These are phyloP conservation scores for Artibeus lituratus DNA, from an alignment of 2,797 vertebrate species.

Conservation along the genomic window DNA sequence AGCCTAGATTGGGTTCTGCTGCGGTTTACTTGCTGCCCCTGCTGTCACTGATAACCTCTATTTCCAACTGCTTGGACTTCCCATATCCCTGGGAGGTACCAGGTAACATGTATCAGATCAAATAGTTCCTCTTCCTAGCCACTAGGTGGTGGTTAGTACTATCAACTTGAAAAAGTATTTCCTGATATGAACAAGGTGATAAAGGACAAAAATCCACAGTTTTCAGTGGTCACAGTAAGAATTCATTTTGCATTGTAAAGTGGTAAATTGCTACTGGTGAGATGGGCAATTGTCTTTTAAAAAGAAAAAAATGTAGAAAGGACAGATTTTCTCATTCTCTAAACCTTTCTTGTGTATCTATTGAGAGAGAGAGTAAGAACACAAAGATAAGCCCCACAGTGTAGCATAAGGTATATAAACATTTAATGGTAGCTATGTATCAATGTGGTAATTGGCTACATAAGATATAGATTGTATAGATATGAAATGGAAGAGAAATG, in stretches of 20 bases:
- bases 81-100: neutral
- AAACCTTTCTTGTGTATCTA: neutral
- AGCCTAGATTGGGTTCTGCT: neutral
- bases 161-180: constrained; percentile 15
- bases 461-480: neutral
- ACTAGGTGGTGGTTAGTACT: constrained; percentile 50
- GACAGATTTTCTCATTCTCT: neutral
- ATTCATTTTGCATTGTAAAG: neutral
- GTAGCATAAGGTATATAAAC: neutral
- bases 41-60: neutral
- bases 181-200: neutral
- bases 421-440: neutral
- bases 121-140: constrained; percentile 1
- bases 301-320: neutral
- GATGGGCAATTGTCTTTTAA: neutral
- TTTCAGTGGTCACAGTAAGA: neutral
- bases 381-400: neutral
- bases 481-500: neutral
- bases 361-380: neutral
- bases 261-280: neutral
- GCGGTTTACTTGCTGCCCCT: neutral
- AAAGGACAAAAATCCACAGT: neutral
- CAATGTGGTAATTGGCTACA: neutral
- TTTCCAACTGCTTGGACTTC: neutral
- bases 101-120: neutral